Base-by-base conservation (phyloP, 2,888 invertebrate genomes). In the Drosophila robusta region DNA sequence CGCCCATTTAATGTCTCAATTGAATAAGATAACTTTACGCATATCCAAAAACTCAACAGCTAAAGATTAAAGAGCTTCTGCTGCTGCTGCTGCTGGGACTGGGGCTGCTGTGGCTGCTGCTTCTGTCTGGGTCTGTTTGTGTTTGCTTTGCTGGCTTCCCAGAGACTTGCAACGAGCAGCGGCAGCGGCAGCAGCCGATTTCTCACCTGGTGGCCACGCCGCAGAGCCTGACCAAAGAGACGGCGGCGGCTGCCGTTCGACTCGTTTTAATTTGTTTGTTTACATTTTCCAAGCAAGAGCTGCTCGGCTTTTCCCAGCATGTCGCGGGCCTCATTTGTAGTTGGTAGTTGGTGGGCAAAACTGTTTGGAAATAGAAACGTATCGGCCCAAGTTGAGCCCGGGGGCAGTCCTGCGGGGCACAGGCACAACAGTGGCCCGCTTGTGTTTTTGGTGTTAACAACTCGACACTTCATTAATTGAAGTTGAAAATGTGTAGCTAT, bases 381-480 rank as follows among this genome's bases (percentile, higher is more conserved):
- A 55, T 49, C 22, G 42, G n/a, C 7, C 7, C 57, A 38, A 44
- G 41, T 52, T 44, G 52, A n/a, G 16, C 18, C 18, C 22, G 26
- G 36, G 18, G 45, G 54, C 50, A 50, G 36, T 52, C 50, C 42
- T 50, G 70, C 39, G 52, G 70, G 42, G 39, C 45, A 11, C 26
- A 26, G 50, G 34, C 32, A 32, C 62, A 42, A 18, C 18, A 18
- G 18, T 18, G 18, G 18, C 18, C 47, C 55, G 78, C 62, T 75
- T 70, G 78, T 73, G 74, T 70, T 80, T 81, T 87, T 84, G 82
- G 85, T 85, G 85, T 89, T 89, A 89, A 85, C 88, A 85, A 87
- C 85, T 85, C 85, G 85, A 81, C 85, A 85, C 85, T 89, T 85
- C 85, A 85, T 89, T 89, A 85, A 89, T 78, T 85, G 89, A 72